Percentiles rank a stretch among this genome's conserved stretches.
These are phyloP conservation scores for Microvelia longipes DNA, from an alignment of 1,140 invertebrate genomes.

Conservation along the genomic window DNA sequence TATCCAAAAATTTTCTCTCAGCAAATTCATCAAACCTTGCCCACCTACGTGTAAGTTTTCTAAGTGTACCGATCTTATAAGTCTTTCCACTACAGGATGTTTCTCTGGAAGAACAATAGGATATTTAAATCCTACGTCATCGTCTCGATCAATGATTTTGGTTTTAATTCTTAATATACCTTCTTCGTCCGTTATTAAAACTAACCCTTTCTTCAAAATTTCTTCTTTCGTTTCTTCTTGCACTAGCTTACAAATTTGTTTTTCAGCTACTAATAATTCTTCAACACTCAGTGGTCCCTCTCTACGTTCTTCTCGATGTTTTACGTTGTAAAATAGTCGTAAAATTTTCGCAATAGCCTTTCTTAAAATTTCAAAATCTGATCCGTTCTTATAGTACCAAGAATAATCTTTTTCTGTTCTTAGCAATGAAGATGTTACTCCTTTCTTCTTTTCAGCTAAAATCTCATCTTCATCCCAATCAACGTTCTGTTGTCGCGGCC, in stretches of 20 bases:
- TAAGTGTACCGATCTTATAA: not conserved
- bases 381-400: not conserved
- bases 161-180: no score
- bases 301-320: no score
- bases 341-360: no score
- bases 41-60: not conserved
- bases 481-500: not conserved
- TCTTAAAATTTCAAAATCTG: no score
- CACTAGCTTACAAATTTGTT: not conserved
- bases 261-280: not conserved
- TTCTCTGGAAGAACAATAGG: not conserved
- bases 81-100: constrained; percentile 1
- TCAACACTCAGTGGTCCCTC: no score
- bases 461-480: constrained; percentile 6
- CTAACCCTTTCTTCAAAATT: not conserved
- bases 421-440: not conserved
- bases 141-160: not conserved
- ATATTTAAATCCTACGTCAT: not conserved
- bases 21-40: not conserved
- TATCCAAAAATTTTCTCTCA: not conserved
- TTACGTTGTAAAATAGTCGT: no score
- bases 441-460: not conserved
- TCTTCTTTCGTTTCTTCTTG: not conserved
- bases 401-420: not conserved
- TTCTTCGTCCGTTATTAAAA: not conserved